These are phyloP conservation scores for Falco biarmicus DNA, from an alignment of 2,797 vertebrate genomes.

Conservation along the genomic window DNA sequence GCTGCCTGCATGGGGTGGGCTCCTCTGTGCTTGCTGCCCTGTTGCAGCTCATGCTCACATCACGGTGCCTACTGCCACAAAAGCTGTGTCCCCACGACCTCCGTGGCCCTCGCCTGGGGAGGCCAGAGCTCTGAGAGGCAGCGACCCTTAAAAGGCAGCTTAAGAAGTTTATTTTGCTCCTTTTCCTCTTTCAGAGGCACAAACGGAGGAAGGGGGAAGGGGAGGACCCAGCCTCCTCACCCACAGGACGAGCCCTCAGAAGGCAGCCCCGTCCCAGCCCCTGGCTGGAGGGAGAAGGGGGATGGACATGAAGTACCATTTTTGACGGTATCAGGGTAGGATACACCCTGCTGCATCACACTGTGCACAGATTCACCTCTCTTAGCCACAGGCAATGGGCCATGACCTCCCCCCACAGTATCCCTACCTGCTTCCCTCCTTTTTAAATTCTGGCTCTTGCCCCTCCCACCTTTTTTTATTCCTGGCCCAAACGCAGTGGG, in stretches of 20 bases:
- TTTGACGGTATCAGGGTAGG: not conserved
- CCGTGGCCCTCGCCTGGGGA: accelerated
- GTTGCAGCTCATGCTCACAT: not conserved
- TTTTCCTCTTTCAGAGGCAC: not conserved
- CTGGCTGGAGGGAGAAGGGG: accelerated
- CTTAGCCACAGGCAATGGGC: not conserved
- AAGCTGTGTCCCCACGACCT: not conserved
- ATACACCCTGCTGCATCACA: accelerated
- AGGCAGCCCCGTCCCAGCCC: not conserved
- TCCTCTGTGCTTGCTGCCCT: not conserved
- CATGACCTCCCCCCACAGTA: not conserved
- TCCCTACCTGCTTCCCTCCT: not conserved
- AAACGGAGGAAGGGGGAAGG: not conserved
- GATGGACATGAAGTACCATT: not conserved
- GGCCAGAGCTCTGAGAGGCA: not conserved
- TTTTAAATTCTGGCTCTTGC: not conserved
- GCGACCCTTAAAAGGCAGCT: accelerated
- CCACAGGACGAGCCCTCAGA: not conserved
- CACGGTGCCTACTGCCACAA: not conserved
- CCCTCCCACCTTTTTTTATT: not conserved
- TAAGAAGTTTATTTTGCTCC: not conserved
- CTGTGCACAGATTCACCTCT: not conserved
- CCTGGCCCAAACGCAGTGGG: not conserved
- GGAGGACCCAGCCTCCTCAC: not conserved
- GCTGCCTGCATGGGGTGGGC: not conserved